Evolutionary conservation across 2,888 invertebrate species (phyloP).

Genomic region (Dastarcus helophoroides): DNA sequence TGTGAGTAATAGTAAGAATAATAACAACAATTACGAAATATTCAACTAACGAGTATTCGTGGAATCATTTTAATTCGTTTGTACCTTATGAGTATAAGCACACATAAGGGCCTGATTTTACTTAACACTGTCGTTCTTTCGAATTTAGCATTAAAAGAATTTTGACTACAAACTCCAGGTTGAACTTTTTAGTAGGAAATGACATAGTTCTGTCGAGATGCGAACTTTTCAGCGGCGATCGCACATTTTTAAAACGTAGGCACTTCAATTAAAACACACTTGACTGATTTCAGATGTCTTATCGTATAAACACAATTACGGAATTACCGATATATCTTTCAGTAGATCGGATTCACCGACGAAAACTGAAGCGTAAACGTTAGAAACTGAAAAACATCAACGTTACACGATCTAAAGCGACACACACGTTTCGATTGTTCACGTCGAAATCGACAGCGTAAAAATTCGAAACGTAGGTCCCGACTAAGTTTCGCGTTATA

Average conservation of each 20-base stretch:
- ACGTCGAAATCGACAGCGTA: constrained; percentile 25
- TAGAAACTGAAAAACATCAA: constrained; percentile 1
- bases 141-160: too few relatives aligned
- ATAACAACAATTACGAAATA: too few relatives aligned
- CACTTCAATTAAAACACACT: background rate
- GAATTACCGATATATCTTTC: constrained; percentile 10
- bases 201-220: too few relatives aligned
- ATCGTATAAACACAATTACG: constrained; percentile 1
- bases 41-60: too few relatives aligned
- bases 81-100: too few relatives aligned
- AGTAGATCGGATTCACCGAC: constrained; percentile 7
- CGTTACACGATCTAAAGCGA: constrained; percentile 15
- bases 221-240: background rate
- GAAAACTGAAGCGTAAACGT: constrained; percentile 8
- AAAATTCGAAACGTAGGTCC: constrained; percentile 29
- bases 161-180: too few relatives aligned
- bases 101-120: too few relatives aligned
- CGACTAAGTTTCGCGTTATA: constrained; percentile 22
- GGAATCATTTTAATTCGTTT: too few relatives aligned
- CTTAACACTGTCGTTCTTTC: too few relatives aligned
- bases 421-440: constrained; percentile 28
- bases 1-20: too few relatives aligned
- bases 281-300: background rate
- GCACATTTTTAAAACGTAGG: background rate
- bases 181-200: too few relatives aligned